Evolutionary conservation across 2,113 vertebrate genomes (phyloP).

Genomic region (Zosterops borbonicus): DNA sequence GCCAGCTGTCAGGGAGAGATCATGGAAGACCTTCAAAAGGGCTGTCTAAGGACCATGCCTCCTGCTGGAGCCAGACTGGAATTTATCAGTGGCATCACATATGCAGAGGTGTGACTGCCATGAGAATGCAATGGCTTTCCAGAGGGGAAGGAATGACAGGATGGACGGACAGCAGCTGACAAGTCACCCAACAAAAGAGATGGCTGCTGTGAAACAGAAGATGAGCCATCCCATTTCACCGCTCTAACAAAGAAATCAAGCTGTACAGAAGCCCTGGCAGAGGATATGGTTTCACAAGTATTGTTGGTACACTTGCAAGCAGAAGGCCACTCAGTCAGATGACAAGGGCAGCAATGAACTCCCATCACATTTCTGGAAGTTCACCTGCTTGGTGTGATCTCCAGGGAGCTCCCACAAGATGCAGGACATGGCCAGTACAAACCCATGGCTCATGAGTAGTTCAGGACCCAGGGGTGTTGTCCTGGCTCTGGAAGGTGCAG

Average conservation of each 20-base stretch:
- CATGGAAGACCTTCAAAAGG: background rate
- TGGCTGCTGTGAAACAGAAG: background rate
- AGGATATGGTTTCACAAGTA: background rate
- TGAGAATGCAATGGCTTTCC: background rate
- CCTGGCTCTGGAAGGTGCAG: background rate
- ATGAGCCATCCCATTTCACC: background rate
- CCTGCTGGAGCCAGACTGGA: conserved; percentile 5
- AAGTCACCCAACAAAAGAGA: background rate
- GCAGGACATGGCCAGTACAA: background rate
- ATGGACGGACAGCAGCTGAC: conserved; percentile 26
- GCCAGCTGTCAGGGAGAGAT: background rate
- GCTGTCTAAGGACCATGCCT: background rate
- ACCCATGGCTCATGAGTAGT: accelerated
- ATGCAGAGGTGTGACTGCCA: background rate
- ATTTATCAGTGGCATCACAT: background rate
- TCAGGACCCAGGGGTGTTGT: background rate
- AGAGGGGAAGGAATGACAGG: background rate
- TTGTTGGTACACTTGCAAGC: background rate
- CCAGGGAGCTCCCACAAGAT: background rate
- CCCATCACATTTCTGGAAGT: background rate
- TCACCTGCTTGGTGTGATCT: background rate
- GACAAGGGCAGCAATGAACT: background rate
- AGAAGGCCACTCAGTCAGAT: background rate
- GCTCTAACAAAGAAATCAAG: background rate
- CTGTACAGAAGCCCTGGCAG: background rate